Conservation (phyloP, 2,888 invertebrate genomes). For the Ferrisia virgata region DNA sequence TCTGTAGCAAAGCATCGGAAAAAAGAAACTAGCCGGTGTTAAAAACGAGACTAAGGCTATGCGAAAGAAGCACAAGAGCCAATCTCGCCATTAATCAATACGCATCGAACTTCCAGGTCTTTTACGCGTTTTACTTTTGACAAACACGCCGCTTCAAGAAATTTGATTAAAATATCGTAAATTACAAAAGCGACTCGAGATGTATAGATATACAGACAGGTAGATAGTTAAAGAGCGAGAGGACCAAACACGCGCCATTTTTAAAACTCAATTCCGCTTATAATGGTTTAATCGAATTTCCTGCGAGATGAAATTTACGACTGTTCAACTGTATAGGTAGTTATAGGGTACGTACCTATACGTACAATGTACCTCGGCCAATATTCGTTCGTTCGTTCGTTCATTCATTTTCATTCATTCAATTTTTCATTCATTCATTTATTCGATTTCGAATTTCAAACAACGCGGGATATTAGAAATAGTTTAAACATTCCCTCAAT, state of each 20-base stretch:
- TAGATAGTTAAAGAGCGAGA: no score
- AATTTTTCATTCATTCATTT: neutral
- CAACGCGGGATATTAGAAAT: neutral
- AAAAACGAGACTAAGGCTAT: neutral
- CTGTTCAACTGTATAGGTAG: neutral
- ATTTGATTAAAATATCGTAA: slow-evolving; percentile 16
- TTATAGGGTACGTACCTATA: no score
- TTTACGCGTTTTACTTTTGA: neutral
- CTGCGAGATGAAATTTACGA: neutral
- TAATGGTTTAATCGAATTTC: neutral
- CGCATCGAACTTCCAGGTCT: neutral
- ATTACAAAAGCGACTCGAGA: neutral
- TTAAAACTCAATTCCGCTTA: neutral
- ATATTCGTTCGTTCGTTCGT: neutral
- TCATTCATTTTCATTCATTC: neutral
- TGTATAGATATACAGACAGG: neutral
- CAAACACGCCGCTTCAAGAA: neutral
- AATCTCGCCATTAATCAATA: neutral
- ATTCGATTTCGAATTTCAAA: neutral
- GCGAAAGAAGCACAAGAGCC: neutral
- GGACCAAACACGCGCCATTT: neutral
- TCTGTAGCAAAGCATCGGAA: no score
- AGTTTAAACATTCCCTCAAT: slow-evolving; percentile 6
- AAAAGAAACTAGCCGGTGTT: neutral
- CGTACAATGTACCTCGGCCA: no score